Percentiles rank a stretch among this genome's conserved stretches.
phyloP scores from a whole-genome alignment of 1,140 invertebrate species.

The Luehdorfia chinensis region DNA sequence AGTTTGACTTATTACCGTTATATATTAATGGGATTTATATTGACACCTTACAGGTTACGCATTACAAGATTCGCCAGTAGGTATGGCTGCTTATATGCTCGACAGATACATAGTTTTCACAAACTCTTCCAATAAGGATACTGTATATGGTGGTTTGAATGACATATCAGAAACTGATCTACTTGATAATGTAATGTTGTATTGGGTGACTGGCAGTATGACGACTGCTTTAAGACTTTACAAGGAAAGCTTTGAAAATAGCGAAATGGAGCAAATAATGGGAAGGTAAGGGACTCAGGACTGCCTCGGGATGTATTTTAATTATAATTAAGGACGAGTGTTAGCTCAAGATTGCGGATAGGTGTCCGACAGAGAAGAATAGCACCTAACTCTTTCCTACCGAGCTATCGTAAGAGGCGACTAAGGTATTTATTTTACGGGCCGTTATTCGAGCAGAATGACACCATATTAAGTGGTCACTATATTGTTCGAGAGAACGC shows the following conservation, averaged over 20 bases:
- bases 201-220: constrained; percentile 84
- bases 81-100: constrained; percentile 84
- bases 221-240: constrained; percentile 83
- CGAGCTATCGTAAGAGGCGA: too few species aligned
- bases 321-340: too few species aligned
- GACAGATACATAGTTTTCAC: constrained; percentile 86
- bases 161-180: constrained; percentile 80
- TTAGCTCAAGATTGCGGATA: too few species aligned
- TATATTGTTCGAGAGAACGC: too few species aligned
- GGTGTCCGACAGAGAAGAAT: too few species aligned
- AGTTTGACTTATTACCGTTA: too few species aligned
- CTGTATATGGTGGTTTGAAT: constrained; percentile 79
- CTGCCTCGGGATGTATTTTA: too few species aligned
- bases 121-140: constrained; percentile 54
- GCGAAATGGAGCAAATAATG: constrained; percentile 42
- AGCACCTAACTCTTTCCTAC: too few species aligned
- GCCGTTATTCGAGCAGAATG: too few species aligned
- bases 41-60: constrained; percentile 78
- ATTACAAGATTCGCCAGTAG: constrained; percentile 80
- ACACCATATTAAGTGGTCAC: too few species aligned
- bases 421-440: too few species aligned
- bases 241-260: constrained; percentile 75
- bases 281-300: constrained; percentile 72
- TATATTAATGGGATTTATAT: too few species aligned
- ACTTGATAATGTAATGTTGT: constrained; percentile 87